Evolutionary conservation across 2,113 vertebrate genomes (phyloP), one percentile per base, ranked within the genome.

Genomic region (Alethe castanea): DNA sequence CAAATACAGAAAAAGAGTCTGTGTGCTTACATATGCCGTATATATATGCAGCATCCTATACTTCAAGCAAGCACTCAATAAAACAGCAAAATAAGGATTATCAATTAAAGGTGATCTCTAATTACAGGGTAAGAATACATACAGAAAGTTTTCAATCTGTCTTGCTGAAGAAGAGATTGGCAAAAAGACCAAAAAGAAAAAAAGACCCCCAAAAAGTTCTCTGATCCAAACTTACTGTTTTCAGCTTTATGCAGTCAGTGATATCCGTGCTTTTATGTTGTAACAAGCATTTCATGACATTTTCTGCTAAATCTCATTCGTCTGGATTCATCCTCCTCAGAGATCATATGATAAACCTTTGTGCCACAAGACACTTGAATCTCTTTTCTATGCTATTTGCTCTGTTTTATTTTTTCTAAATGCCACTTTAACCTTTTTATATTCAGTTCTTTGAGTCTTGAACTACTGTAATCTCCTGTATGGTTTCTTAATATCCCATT

Each of bases 321-420:
- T 89, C 86, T 95, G 64, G 45, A 72, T 92, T 89, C 19, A 6
- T 88, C 28, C 87, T 81, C 73, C 84, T 78, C 42, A 38, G 92
- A 96, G 91, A 95, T 88, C 38, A 12, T 74, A 52, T n/a, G 57
- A 67, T 89, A 95, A 95, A 92, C 56, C 88, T 91, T 61, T 76
- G 67, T 79, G 61, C 81, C 71, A 66, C 57, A 60, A 67, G 81
- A 88, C 40, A 56, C 86, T 95, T 69, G 81, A 92, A 91, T 87
- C 42, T 95, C 42, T 92, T 88, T 88, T 74, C 70, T 86, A 14
- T 91, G 65, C 38, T 95, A 81, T 96, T 94, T 90, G 48, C 91
- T 92, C 69, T 84, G 45, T 15, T 95, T 81, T 87, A 36, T 89
- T 94, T 95, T 90, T 95, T 89, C 86, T 77, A 90, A 94, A 94